phyloP scores from a whole-genome alignment of 2,888 invertebrate species.

The Nephrotoma flavescens region DNA sequence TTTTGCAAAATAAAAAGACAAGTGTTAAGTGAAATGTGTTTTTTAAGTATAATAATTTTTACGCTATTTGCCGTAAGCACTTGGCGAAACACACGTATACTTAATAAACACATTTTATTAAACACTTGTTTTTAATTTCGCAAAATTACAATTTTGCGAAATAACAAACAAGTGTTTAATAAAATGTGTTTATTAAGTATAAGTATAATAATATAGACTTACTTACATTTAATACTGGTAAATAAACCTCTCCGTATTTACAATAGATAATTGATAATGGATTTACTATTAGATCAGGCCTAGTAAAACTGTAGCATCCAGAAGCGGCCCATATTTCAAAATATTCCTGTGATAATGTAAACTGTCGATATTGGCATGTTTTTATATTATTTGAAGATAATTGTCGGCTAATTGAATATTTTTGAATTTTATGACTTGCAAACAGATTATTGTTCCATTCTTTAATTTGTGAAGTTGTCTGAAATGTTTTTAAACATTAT shows the following conservation, averaged over 20 bases:
- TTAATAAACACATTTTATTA: no score
- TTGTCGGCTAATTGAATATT: neutral
- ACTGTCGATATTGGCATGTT: neutral
- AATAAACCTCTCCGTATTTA: neutral
- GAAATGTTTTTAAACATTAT: neutral
- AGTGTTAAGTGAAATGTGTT: no score
- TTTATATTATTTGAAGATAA: neutral
- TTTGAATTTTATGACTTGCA: neutral
- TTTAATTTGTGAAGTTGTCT: neutral
- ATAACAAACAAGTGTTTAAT: no score
- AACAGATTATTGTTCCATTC: neutral
- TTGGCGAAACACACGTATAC: no score
- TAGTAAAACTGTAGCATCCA: conserved; percentile 16
- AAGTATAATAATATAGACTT: neutral
- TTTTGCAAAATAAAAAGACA: no score
- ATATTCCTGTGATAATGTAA: conserved; percentile 10
- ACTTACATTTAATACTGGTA: neutral
- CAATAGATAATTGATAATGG: neutral
- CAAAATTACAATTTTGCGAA: no score
- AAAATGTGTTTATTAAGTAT: no score
- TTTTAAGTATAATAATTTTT: no score
- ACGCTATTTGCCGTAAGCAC: no score
- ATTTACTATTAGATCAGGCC: conserved; percentile 14
- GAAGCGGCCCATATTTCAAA: conserved; percentile 14
- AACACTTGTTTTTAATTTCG: no score